These are phyloP conservation scores for Chrysemys picta DNA, from an alignment of 2,113 vertebrate genomes.

Conservation along the genomic window DNA sequence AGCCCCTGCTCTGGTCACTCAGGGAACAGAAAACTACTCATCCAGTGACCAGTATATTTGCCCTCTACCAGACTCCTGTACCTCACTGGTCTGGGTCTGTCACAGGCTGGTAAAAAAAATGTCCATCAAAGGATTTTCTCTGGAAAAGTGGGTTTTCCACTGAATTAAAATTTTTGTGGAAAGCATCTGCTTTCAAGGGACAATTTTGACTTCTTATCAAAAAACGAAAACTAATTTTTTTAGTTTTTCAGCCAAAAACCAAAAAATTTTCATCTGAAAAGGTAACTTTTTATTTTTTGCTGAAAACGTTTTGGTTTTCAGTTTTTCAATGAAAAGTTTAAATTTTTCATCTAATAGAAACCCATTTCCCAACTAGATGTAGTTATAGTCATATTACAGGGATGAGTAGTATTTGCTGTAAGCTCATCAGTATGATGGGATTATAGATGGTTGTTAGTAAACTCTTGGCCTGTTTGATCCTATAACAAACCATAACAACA, in stretches of 20 bases:
- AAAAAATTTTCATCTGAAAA: not conserved
- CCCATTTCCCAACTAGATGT: not conserved
- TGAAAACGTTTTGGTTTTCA: not conserved
- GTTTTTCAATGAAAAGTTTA: not conserved
- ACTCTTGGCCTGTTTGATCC: not conserved
- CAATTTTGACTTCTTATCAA: not conserved
- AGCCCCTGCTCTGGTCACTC: no score
- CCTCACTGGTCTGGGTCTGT: no score
- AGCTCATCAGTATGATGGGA: not conserved
- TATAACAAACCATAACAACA: not conserved
- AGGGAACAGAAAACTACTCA: no score
- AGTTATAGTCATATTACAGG: conserved; percentile 20
- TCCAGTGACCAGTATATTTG: no score
- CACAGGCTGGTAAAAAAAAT: not conserved
- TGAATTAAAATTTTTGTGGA: not conserved
- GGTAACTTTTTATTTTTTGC: not conserved
- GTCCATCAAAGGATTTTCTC: not conserved
- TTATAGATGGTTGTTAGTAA: not conserved
- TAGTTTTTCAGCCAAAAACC: not conserved
- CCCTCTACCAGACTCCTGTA: no score
- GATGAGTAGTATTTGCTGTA: not conserved
- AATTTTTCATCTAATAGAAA: not conserved
- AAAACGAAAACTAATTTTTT: not conserved
- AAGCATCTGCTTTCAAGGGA: not conserved
- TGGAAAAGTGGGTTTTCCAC: conserved; percentile 10